Percentiles rank a stretch among this genome's conserved stretches.
phyloP scores from a whole-genome alignment of 2,797 vertebrate species.

The Babyrousa celebensis region DNA sequence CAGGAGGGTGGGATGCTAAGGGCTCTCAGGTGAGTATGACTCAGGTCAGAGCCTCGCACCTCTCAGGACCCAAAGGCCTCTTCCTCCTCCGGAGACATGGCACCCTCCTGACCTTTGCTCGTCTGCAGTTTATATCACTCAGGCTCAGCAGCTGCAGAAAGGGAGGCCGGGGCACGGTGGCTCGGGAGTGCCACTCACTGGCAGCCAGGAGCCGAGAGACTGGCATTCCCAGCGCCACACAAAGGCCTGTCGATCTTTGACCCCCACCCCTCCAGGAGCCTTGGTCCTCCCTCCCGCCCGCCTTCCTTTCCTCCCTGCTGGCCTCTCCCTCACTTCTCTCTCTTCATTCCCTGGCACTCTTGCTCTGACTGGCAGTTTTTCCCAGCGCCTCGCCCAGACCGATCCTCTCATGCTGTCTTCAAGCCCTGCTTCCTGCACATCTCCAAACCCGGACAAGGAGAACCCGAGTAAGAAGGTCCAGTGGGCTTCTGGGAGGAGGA shows the following conservation, averaged over 20 bases:
- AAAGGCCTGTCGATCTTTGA: slow-evolving; percentile 79
- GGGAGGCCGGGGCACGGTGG: background rate
- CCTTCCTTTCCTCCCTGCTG: slow-evolving; percentile 14
- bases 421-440: slow-evolving; percentile 67
- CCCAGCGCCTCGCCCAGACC: background rate
- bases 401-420: slow-evolving; percentile 81
- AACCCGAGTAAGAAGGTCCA: slow-evolving; percentile 75
- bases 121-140: slow-evolving; percentile 1
- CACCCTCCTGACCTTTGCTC: slow-evolving; percentile 70
- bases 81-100: background rate
- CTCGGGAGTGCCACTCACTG: slow-evolving; percentile 68
- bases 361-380: background rate
- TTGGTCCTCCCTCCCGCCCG: slow-evolving; percentile 20
- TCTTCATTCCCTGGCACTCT: slow-evolving; percentile 48
- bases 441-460: slow-evolving; percentile 71
- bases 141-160: slow-evolving; percentile 9
- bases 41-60: background rate
- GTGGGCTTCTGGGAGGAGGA: slow-evolving; percentile 67
- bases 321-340: slow-evolving; percentile 37
- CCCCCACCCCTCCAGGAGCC: slow-evolving; percentile 25
- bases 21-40: background rate
- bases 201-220: background rate
- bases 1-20: background rate
- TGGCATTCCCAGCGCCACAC: slow-evolving; percentile 34
- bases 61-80: background rate